Conservation (phyloP, 2,113 vertebrate species). For the Gymnogyps californianus region DNA sequence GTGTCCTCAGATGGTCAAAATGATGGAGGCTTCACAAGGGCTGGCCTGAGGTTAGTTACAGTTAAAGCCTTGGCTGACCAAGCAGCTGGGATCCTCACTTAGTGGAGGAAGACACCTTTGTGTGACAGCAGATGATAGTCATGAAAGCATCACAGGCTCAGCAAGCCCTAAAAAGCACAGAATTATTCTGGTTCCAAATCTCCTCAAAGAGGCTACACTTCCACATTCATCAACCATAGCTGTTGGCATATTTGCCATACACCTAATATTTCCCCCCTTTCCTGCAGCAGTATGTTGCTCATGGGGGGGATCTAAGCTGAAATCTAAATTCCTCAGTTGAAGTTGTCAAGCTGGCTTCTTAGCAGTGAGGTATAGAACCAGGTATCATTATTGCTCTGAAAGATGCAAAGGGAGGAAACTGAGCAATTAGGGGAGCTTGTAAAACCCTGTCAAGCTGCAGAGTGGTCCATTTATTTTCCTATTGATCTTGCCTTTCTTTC, state of each 20-base stretch:
- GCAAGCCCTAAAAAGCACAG: background rate
- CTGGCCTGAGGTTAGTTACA: background rate
- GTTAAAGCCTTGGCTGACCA: background rate
- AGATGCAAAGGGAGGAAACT: background rate
- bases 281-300: background rate
- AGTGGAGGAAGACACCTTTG: background rate
- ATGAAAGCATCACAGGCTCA: background rate
- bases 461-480: slow-evolving; percentile 19
- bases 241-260: background rate
- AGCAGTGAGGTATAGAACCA: background rate
- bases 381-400: background rate
- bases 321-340: background rate
- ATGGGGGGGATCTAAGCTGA: background rate
- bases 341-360: background rate
- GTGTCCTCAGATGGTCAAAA: background rate
- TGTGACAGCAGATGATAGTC: background rate
- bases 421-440: background rate
- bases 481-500: slow-evolving; percentile 4
- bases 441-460: slow-evolving; percentile 1
- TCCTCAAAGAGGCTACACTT: background rate
- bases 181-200: background rate
- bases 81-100: background rate
- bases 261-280: background rate
- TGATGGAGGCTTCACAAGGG: background rate
- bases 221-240: background rate